These are phyloP conservation scores for Entelurus aequoreus DNA, from an alignment of 2,113 vertebrate species.

Conservation along the genomic window DNA sequence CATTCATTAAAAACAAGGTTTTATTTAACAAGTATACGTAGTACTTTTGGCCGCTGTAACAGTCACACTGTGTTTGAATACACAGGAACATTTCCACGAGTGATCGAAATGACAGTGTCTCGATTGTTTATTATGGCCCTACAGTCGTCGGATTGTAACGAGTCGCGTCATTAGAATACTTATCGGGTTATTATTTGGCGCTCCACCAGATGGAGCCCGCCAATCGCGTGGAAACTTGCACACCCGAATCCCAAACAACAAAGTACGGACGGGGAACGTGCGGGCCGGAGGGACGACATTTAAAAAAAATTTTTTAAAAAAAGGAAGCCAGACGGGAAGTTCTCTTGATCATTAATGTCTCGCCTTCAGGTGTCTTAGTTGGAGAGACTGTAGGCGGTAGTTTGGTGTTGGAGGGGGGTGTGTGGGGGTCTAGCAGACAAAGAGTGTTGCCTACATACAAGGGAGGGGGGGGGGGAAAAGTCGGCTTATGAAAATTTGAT, in stretches of 20 bases:
- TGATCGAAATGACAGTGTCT: too few species aligned
- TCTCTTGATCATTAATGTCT: conserved; percentile 92
- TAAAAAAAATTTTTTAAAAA: conserved; percentile 70
- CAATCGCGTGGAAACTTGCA: conserved; percentile 47
- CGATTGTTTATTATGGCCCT: too few species aligned
- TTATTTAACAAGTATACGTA: too few species aligned
- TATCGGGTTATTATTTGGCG: too few species aligned
- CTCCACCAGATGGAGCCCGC: neutral
- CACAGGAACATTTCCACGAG: too few species aligned
- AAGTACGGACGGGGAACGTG: conserved; percentile 50
- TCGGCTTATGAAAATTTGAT: conserved; percentile 74
- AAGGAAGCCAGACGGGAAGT: conserved; percentile 74
- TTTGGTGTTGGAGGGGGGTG: conserved; percentile 63
- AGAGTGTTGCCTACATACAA: conserved; percentile 67
- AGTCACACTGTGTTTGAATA: too few species aligned
- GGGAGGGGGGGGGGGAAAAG: conserved; percentile 48
- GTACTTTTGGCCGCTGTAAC: too few species aligned
- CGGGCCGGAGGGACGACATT: conserved; percentile 11
- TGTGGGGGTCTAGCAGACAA: conserved; percentile 86
- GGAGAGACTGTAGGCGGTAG: conserved; percentile 75
- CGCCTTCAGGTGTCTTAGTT: conserved; percentile 92
- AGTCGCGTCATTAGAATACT: too few species aligned
- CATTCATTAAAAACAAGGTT: too few species aligned
- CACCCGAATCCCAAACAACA: conserved; percentile 54
- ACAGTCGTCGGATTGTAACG: too few species aligned